A percentile compares a stretch with the other conserved stretches of the same genome.
Evolutionary conservation across 2,113 vertebrate genomes (phyloP).

Genomic region (Clinocottus analis): DNA sequence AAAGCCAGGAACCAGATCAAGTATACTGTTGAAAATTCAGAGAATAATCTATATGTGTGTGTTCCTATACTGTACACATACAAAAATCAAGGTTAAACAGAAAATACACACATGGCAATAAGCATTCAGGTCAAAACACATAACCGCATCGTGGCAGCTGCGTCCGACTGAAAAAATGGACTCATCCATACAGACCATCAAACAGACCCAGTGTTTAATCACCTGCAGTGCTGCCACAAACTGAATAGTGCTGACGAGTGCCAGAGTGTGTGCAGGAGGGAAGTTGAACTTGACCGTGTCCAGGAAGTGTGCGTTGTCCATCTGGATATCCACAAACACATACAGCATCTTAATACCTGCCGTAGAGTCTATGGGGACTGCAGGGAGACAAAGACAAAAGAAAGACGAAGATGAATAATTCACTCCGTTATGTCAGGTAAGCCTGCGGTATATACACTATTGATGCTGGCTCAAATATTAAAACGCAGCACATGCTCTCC

Average conservation of each 20-base stretch:
- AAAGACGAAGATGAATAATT: constrained; percentile 68
- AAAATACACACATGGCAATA: constrained; percentile 13
- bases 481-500: constrained; percentile 27
- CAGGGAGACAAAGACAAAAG: constrained; percentile 48
- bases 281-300: constrained; percentile 95
- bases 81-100: neutral
- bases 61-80: constrained; percentile 4
- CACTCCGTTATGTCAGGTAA: constrained; percentile 60
- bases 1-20: constrained; percentile 9
- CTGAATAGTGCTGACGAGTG: constrained; percentile 98
- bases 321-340: constrained; percentile 97
- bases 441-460: constrained; percentile 43
- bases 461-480: constrained; percentile 54
- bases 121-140: neutral
- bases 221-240: constrained; percentile 97
- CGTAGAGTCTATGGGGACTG: constrained; percentile 93
- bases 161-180: neutral
- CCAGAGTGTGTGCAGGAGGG: constrained; percentile 82
- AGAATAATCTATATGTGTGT: neutral
- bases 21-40: constrained; percentile 23
- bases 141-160: neutral
- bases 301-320: constrained; percentile 93
- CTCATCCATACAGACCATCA: constrained; percentile 17
- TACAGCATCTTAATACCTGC: constrained; percentile 94
- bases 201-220: constrained; percentile 35